Percentiles rank a stretch among this genome's conserved stretches.
phyloP scores from a whole-genome alignment of 2,888 invertebrate genomes.

The Carpatolechia fugitivella region DNA sequence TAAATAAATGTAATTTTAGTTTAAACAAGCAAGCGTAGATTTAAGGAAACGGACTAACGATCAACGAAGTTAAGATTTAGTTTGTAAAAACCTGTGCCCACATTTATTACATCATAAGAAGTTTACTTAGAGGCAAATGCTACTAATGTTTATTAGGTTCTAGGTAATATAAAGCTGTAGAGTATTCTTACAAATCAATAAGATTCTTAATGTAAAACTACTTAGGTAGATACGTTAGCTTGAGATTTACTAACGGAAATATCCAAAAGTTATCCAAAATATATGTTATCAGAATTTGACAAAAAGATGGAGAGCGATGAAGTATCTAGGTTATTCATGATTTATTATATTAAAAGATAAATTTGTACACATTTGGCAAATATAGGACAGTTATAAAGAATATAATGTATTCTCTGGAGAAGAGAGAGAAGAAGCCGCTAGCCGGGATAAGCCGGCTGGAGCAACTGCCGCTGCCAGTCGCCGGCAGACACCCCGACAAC shows the following conservation, averaged over 20 bases:
- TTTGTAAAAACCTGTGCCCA: too few species aligned
- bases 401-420: too few species aligned
- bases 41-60: too few species aligned
- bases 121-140: constrained; percentile 42
- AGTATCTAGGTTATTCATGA: constrained; percentile 23
- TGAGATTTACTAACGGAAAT: constrained; percentile 64
- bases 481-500: too few species aligned
- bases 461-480: too few species aligned
- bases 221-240: constrained; percentile 38
- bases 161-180: constrained; percentile 48
- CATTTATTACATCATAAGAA: too few species aligned
- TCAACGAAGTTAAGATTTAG: too few species aligned
- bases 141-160: constrained; percentile 35
- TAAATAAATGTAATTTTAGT: too few species aligned
- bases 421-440: too few species aligned
- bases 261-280: constrained; percentile 71
- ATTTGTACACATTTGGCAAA: constrained; percentile 52
- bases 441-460: too few species aligned
- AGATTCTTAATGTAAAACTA: constrained; percentile 46
- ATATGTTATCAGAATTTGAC: constrained; percentile 55
- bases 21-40: too few species aligned
- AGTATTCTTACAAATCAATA: constrained; percentile 27
- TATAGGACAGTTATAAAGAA: too few species aligned
- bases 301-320: constrained; percentile 44
- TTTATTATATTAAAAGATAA: constrained; percentile 28